Evolutionary conservation across 1,140 invertebrate genomes (phyloP).

Genomic region (Anastrepha obliqua): DNA sequence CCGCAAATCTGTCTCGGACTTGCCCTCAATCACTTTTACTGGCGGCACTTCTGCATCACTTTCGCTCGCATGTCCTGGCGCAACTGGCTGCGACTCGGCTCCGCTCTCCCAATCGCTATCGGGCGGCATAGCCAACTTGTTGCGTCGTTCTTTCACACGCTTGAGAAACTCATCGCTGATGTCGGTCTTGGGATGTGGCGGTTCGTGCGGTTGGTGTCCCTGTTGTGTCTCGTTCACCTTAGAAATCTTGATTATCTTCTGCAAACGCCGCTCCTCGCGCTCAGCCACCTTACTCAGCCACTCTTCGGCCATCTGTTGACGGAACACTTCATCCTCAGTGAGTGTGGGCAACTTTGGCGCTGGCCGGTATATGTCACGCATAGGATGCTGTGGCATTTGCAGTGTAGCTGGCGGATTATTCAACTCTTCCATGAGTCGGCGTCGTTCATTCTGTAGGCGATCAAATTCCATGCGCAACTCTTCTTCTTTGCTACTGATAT

Average conservation of each 20-base stretch:
- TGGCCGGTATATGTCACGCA: slow-evolving; percentile 63
- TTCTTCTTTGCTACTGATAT: slow-evolving; percentile 81
- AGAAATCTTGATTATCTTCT: slow-evolving; percentile 85
- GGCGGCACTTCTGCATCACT: slow-evolving; percentile 76
- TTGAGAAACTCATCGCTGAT: slow-evolving; percentile 85
- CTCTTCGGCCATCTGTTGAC: slow-evolving; percentile 87
- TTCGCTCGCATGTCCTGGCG: slow-evolving; percentile 78
- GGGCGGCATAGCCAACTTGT: slow-evolving; percentile 70
- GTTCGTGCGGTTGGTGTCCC: slow-evolving; percentile 59
- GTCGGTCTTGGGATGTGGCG: slow-evolving; percentile 76
- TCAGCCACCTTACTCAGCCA: slow-evolving; percentile 86
- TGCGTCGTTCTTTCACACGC: slow-evolving; percentile 77
- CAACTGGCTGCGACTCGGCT: slow-evolving; percentile 70
- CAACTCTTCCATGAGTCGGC: slow-evolving; percentile 73
- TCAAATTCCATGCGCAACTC: slow-evolving; percentile 79
- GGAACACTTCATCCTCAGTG: slow-evolving; percentile 80
- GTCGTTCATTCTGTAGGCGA: slow-evolving; percentile 77
- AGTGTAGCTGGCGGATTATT: slow-evolving; percentile 57
- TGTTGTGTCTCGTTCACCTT: slow-evolving; percentile 66
- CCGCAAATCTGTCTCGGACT: slow-evolving; percentile 78
- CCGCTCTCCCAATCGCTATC: slow-evolving; percentile 74
- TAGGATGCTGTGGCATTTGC: slow-evolving; percentile 54
- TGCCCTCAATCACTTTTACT: slow-evolving; percentile 73
- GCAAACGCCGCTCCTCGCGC: slow-evolving; percentile 84
- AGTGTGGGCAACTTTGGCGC: slow-evolving; percentile 73